These are phyloP conservation scores for Agonopterix subpropinquella DNA, from an alignment of 2,888 invertebrate genomes.

Conservation along the genomic window DNA sequence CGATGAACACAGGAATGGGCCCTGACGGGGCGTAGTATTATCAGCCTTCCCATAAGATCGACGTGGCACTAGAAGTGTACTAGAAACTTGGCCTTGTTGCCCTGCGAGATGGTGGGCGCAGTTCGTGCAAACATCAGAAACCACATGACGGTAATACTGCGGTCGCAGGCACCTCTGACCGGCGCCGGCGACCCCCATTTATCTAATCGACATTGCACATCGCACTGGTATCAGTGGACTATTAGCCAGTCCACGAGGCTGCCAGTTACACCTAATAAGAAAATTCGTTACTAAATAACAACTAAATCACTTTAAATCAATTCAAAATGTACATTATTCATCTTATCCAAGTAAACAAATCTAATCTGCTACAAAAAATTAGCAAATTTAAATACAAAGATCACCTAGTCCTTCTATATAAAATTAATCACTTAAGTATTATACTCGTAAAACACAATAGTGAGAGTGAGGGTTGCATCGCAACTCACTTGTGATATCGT, in stretches of 20 bases:
- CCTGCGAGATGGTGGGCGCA: conserved; percentile 14
- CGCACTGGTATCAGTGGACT: conserved; percentile 66
- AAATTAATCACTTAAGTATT: conserved; percentile 72
- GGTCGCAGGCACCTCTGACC: conserved; percentile 6
- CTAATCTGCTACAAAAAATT: conserved; percentile 75
- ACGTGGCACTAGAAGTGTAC: conserved; percentile 39
- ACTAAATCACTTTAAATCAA: conserved; percentile 75
- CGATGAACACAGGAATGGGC: conserved; percentile 62
- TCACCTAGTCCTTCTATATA: conserved; percentile 70
- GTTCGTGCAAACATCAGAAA: conserved; percentile 13
- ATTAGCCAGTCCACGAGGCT: conserved; percentile 51
- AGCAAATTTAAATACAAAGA: conserved; percentile 74
- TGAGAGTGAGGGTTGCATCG: conserved; percentile 39
- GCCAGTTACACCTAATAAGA: conserved; percentile 67
- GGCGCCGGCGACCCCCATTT: conserved; percentile 15
- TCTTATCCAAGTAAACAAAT: conserved; percentile 70
- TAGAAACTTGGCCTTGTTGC: conserved; percentile 26
- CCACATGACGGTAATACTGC: conserved; percentile 10
- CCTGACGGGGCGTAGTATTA: conserved; percentile 46
- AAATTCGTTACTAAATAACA: conserved; percentile 74
- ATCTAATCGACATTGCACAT: conserved; percentile 61
- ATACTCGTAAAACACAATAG: conserved; percentile 68
- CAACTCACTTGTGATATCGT: conserved; percentile 59
- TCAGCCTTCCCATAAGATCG: conserved; percentile 52
- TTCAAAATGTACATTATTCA: conserved; percentile 73